These are phyloP conservation scores for Crocodylus rhombifer DNA, from an alignment of 2,797 vertebrate genomes.

Conservation along the genomic window DNA sequence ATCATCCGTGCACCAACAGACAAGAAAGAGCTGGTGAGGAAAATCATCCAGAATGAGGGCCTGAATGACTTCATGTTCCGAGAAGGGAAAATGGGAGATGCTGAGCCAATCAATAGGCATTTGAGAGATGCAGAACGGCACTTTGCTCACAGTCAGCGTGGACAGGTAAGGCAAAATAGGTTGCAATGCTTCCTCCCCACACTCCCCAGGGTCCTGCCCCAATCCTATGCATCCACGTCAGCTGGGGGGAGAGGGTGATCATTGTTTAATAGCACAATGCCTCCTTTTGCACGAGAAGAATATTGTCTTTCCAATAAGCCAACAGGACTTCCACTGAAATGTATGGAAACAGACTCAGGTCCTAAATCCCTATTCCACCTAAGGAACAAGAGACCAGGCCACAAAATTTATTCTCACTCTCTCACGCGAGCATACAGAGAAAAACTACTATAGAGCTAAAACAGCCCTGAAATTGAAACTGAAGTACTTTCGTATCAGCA, in stretches of 20 bases:
- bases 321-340: not conserved
- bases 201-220: too few relatives aligned
- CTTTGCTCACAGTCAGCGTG: conserved; percentile 3
- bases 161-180: conserved; percentile 66
- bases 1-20: conserved; percentile 90
- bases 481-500: not conserved
- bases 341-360: not conserved
- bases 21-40: conserved; percentile 84
- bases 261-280: rapidly evolving
- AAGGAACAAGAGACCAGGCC: not conserved
- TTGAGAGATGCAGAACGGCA: conserved; percentile 24
- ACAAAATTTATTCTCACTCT: not conserved
- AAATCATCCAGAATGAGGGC: conserved; percentile 75
- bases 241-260: not conserved
- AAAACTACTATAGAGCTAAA: conserved; percentile 62
- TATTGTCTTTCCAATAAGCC: not conserved
- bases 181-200: rapidly evolving
- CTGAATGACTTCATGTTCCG: conserved; percentile 50
- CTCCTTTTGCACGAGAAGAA: rapidly evolving
- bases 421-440: conserved; percentile 12
- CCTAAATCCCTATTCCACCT: not conserved
- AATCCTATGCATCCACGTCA: not conserved
- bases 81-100: conserved; percentile 67
- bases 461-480: conserved; percentile 31
- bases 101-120: not conserved